These are phyloP conservation scores for Rhamphomyia laevipes DNA, from an alignment of 2,888 invertebrate genomes.

Conservation along the genomic window DNA sequence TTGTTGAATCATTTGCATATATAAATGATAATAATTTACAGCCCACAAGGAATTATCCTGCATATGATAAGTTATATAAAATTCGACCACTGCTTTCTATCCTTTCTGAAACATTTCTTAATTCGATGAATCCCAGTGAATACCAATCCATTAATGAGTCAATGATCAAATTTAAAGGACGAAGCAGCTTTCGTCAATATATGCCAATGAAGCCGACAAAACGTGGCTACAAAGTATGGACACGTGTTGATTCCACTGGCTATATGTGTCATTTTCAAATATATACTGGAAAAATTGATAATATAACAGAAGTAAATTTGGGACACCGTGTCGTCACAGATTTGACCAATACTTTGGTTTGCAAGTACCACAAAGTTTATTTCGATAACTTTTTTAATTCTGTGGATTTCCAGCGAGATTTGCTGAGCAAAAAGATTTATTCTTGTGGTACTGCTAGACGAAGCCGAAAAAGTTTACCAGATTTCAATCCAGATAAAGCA, in stretches of 20 bases:
- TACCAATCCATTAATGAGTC: constrained; percentile 18
- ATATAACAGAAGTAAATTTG: constrained; percentile 24
- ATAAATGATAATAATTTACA: no score
- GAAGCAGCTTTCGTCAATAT: constrained; percentile 17
- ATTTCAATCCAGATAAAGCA: neutral
- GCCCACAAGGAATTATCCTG: no score
- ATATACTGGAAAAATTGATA: constrained; percentile 26
- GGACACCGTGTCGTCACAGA: constrained; percentile 4
- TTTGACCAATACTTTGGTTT: constrained; percentile 1
- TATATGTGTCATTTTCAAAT: constrained; percentile 22
- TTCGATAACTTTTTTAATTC: constrained; percentile 9
- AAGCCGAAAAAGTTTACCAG: constrained; percentile 6
- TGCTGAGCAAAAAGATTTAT: constrained; percentile 5
- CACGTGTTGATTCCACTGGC: constrained; percentile 16
- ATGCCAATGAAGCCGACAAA: constrained; percentile 13
- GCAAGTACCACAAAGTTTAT: constrained; percentile 1
- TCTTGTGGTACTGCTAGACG: constrained; percentile 4
- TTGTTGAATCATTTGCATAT: no score
- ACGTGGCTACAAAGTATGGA: constrained; percentile 21
- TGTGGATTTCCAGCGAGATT: constrained; percentile 1
- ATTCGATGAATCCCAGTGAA: no score
- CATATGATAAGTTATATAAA: no score
- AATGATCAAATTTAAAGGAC: constrained; percentile 21
- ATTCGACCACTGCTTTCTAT: no score
- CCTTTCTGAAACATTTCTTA: no score